These are phyloP conservation scores for Sarcophaga carnaria DNA, from an alignment of 2,888 invertebrate genomes.

Conservation along the genomic window DNA sequence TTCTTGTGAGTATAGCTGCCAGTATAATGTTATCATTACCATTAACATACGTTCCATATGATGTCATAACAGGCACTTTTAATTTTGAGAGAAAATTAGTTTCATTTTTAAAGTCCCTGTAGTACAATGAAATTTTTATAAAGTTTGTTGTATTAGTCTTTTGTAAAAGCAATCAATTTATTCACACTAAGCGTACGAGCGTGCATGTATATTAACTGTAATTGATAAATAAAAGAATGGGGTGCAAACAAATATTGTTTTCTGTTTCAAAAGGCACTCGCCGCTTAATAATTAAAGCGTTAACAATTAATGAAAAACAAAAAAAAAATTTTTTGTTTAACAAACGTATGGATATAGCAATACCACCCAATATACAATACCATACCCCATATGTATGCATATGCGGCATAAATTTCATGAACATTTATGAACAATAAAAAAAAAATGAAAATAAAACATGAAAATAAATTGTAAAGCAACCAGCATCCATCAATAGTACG, in stretches of 20 bases:
- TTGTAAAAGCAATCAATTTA: neutral
- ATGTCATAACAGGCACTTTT: no score
- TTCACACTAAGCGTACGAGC: no score
- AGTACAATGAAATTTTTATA: neutral
- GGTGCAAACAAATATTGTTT: conserved; percentile 38
- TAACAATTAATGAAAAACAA: conserved; percentile 31
- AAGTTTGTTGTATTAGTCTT: conserved; percentile 37
- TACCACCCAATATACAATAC: conserved; percentile 34
- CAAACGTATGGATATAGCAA: conserved; percentile 11
- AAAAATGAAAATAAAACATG: neutral
- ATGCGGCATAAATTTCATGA: neutral
- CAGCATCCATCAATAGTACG: conserved; percentile 44
- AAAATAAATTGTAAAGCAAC: conserved; percentile 35
- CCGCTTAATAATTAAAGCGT: conserved; percentile 59
- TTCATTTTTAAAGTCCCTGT: neutral
- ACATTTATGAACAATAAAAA: conserved; percentile 26
- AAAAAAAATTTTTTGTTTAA: neutral
- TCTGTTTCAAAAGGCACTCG: conserved; percentile 14
- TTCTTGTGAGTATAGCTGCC: no score
- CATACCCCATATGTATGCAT: neutral
- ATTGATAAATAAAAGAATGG: conserved; percentile 19
- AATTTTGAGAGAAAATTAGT: no score
- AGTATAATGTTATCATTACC: no score
- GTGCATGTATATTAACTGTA: neutral
- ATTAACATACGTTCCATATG: no score